A percentile compares a stretch with the other conserved stretches of the same genome.
phyloP scores from a whole-genome alignment of 2,888 invertebrate species.

The Agonopterix heracliana region DNA sequence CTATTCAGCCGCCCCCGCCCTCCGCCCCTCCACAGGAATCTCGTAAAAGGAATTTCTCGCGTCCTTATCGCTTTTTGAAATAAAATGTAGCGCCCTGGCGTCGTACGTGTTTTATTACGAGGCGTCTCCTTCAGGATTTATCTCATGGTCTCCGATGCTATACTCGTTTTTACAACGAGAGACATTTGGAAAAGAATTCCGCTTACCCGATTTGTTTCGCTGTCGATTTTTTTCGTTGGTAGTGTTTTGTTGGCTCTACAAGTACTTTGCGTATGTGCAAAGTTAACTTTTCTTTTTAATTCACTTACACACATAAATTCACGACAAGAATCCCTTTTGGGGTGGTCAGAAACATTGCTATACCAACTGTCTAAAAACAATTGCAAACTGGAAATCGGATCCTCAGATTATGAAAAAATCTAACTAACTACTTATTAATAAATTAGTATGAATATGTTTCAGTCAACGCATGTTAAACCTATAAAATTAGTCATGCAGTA shows the following conservation, averaged over 20 bases:
- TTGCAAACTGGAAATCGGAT: too few species aligned
- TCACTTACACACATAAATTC: too few species aligned
- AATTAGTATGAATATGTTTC: too few species aligned
- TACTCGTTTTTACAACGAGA: slow-evolving; percentile 46
- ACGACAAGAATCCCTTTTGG: too few species aligned
- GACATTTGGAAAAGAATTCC: slow-evolving; percentile 50
- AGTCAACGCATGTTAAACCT: too few species aligned
- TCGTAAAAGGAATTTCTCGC: slow-evolving; percentile 73
- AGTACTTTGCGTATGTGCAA: not conserved
- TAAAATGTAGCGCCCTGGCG: slow-evolving; percentile 68
- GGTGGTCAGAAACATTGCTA: too few species aligned
- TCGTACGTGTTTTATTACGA: slow-evolving; percentile 73
- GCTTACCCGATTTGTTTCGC: slow-evolving; percentile 47
- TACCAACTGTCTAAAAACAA: too few species aligned
- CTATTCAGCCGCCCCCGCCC: slow-evolving; percentile 33
- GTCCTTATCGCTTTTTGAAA: slow-evolving; percentile 74
- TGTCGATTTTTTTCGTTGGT: slow-evolving; percentile 33
- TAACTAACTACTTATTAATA: too few species aligned
- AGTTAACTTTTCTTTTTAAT: too few species aligned
- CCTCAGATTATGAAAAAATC: too few species aligned
- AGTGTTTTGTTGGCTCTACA: slow-evolving; percentile 1
- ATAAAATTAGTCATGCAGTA: slow-evolving; percentile 9
- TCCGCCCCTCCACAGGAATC: slow-evolving; percentile 54
- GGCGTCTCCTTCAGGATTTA: slow-evolving; percentile 67
- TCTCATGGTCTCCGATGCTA: slow-evolving; percentile 56